Percentiles rank a stretch among this genome's conserved stretches.
phyloP scores from a whole-genome alignment of 2,797 vertebrate genomes.

The Pipistrellus pipistrellus region DNA sequence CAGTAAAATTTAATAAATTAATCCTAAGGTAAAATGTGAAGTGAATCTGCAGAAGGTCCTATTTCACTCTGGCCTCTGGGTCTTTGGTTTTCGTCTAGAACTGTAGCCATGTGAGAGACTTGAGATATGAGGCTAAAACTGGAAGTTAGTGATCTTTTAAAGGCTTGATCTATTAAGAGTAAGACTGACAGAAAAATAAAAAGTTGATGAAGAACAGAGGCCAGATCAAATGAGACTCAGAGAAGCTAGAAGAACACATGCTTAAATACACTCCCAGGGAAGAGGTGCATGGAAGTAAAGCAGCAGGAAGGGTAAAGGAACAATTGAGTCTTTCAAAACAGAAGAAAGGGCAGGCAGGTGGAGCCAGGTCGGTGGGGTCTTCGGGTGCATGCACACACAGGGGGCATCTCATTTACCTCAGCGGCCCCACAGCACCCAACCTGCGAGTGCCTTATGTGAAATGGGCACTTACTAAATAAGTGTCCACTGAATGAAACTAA shows the following conservation, averaged over 20 bases:
- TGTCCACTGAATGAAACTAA: constrained; percentile 54
- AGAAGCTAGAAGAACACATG: constrained; percentile 69
- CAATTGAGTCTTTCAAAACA: constrained; percentile 32
- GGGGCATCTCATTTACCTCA: background rate
- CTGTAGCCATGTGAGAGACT: constrained; percentile 58
- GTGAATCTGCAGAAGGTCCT: constrained; percentile 72
- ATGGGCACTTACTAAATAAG: constrained; percentile 47
- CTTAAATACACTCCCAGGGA: constrained; percentile 56
- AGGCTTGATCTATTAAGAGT: constrained; percentile 54
- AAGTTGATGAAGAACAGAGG: constrained; percentile 68
- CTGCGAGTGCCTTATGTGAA: constrained; percentile 10
- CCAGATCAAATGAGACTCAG: constrained; percentile 70
- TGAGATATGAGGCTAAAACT: constrained; percentile 52
- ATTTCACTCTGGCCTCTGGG: constrained; percentile 71
- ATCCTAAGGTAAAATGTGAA: constrained; percentile 75
- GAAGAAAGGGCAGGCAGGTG: constrained; percentile 8
- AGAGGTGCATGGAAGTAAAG: background rate
- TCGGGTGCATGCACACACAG: constrained; percentile 37
- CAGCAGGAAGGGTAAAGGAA: constrained; percentile 40
- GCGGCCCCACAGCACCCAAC: background rate
- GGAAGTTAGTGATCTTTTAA: constrained; percentile 56
- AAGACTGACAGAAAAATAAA: constrained; percentile 30
- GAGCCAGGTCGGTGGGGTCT: background rate
- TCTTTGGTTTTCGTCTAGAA: constrained; percentile 84
- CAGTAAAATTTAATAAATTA: constrained; percentile 85